Percentiles rank a stretch among this genome's conserved stretches.
These are phyloP conservation scores for Leiothrix lutea DNA, from an alignment of 2,113 vertebrate genomes.

Conservation along the genomic window DNA sequence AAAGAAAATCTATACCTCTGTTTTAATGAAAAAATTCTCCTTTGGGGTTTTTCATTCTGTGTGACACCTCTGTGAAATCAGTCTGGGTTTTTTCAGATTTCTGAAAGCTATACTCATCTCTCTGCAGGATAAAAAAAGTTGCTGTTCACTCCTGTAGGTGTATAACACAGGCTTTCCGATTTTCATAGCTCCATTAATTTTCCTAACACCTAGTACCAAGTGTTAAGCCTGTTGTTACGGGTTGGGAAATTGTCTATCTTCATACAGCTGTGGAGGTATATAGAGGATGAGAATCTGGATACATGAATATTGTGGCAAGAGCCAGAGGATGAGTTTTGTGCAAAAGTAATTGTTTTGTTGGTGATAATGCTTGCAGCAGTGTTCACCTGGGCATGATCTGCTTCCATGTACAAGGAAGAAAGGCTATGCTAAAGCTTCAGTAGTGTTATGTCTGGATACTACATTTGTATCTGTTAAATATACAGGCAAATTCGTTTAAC, in stretches of 20 bases:
- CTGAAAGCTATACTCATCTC: neutral
- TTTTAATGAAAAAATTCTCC: neutral
- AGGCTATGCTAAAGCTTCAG: neutral
- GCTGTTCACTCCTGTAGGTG: neutral
- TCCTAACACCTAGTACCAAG: neutral
- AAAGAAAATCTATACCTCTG: neutral
- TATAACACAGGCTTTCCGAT: neutral
- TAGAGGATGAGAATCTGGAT: neutral
- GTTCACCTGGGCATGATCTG: neutral
- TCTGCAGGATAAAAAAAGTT: neutral
- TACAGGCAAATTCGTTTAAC: neutral
- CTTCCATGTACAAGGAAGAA: rapidly evolving
- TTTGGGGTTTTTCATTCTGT: neutral
- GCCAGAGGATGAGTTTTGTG: neutral
- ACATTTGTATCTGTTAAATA: neutral
- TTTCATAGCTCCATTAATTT: neutral
- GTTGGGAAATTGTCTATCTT: neutral
- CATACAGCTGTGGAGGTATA: neutral
- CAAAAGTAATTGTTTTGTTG: neutral
- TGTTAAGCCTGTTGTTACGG: neutral
- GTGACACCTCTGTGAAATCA: neutral
- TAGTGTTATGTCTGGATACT: neutral
- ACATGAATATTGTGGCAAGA: neutral
- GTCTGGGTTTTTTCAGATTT: neutral
- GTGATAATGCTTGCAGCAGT: neutral